These are phyloP conservation scores for Ursus arctos DNA, from an alignment of 2,113 vertebrate genomes.

Conservation along the genomic window DNA sequence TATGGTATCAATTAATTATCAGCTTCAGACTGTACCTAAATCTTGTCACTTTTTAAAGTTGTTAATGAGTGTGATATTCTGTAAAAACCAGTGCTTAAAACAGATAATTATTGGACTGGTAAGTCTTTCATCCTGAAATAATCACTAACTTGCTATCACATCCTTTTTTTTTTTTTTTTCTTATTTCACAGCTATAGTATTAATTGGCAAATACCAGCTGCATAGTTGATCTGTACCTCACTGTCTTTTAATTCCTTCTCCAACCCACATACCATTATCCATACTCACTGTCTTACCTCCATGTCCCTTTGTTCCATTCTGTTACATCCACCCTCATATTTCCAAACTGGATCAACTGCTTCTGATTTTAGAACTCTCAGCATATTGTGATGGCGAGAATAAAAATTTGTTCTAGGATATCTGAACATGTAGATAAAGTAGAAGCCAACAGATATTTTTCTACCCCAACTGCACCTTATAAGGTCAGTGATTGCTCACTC, in stretches of 20 bases:
- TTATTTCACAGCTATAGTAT: constrained; percentile 46
- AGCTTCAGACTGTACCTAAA: not conserved
- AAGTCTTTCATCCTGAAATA: constrained; percentile 49
- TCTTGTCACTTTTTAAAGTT: constrained; percentile 61
- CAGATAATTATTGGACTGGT: not conserved
- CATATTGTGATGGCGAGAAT: not conserved
- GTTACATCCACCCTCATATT: not conserved
- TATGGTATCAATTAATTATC: constrained; percentile 15
- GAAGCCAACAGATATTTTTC: not conserved
- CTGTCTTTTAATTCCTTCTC: not conserved
- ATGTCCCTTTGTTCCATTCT: not conserved
- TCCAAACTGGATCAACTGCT: not conserved
- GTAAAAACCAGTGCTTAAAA: constrained; percentile 53
- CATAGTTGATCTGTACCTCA: not conserved
- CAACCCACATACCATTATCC: not conserved
- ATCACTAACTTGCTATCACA: constrained; percentile 48
- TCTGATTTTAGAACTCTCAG: not conserved
- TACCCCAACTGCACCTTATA: not conserved
- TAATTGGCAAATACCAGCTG: constrained; percentile 66
- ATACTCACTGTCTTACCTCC: not conserved
- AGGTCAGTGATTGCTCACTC: not conserved
- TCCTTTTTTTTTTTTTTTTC: constrained; percentile 57
- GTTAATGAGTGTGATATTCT: constrained; percentile 40
- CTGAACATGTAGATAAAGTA: not conserved
- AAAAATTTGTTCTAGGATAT: not conserved